A percentile compares a stretch with the other conserved stretches of the same genome.
These are phyloP conservation scores for Calephelis perditalis DNA, from an alignment of 2,888 invertebrate species.

Conservation along the genomic window DNA sequence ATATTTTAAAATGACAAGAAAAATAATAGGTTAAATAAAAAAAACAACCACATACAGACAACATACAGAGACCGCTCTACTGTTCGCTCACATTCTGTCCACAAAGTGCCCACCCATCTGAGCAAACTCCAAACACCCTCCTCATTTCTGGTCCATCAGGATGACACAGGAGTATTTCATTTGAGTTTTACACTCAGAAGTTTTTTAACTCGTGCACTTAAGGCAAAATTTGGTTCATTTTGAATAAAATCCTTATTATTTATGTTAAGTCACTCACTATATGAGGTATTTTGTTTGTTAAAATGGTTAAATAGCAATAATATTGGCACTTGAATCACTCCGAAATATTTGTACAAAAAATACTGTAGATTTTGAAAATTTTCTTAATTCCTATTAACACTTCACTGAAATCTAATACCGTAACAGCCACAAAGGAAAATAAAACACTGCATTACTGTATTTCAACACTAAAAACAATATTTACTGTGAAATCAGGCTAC, in stretches of 20 bases:
- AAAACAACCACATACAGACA: conserved; percentile 70
- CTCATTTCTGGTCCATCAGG: conserved; percentile 48
- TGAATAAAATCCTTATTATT: background rate
- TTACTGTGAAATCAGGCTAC: conserved; percentile 63
- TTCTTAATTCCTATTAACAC: conserved; percentile 39
- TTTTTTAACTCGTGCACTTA: background rate
- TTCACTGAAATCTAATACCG: conserved; percentile 31
- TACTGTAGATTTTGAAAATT: conserved; percentile 40
- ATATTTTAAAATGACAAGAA: conserved; percentile 17
- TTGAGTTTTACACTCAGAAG: background rate
- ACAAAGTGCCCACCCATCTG: conserved; percentile 73
- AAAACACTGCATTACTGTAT: conserved; percentile 44
- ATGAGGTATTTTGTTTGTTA: conserved; percentile 6
- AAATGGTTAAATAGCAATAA: too few relatives aligned
- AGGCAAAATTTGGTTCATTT: background rate
- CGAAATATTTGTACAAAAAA: conserved; percentile 17
- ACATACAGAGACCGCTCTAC: conserved; percentile 62
- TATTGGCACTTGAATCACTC: too few relatives aligned
- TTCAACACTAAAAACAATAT: conserved; percentile 67
- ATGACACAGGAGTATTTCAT: background rate
- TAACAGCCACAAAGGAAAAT: conserved; percentile 35
- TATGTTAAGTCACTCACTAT: background rate
- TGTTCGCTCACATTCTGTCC: conserved; percentile 74
- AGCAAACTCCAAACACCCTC: conserved; percentile 75
- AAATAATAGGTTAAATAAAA: conserved; percentile 31